These are phyloP conservation scores for Tridacna crocea DNA, from an alignment of 2,888 invertebrate genomes.

Conservation along the genomic window DNA sequence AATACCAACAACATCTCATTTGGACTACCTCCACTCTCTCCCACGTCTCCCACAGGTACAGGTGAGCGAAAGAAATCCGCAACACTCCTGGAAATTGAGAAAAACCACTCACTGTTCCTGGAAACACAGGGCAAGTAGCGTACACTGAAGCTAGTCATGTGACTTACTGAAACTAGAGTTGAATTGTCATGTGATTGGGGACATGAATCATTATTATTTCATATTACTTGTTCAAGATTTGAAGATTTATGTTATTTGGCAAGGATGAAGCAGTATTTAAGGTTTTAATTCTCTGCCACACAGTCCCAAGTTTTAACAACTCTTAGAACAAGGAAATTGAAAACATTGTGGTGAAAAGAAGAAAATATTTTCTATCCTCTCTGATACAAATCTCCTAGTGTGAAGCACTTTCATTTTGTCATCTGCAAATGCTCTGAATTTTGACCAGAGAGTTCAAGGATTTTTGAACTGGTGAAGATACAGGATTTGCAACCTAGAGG, in stretches of 20 bases:
- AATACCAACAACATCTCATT: constrained; percentile 53
- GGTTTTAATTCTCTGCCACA: no score
- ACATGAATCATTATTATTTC: not conserved
- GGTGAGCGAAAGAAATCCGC: constrained; percentile 77
- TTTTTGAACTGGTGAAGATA: no score
- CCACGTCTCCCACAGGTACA: constrained; percentile 56
- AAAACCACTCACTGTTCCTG: constrained; percentile 93
- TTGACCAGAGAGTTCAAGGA: not conserved
- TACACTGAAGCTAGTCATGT: constrained; percentile 69
- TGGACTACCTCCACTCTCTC: constrained; percentile 35
- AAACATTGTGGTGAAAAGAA: not conserved
- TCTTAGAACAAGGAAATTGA: not conserved
- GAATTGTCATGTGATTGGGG: constrained; percentile 26
- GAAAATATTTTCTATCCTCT: not conserved
- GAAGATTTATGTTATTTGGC: no score
- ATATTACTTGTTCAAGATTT: no score
- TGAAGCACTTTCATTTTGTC: no score
- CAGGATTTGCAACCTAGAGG: no score
- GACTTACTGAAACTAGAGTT: constrained; percentile 54
- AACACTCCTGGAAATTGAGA: constrained; percentile 94
- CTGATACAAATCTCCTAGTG: no score
- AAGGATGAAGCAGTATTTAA: no score
- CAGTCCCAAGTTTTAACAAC: no score
- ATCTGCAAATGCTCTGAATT: not conserved
- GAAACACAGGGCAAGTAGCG: constrained; percentile 92